phyloP scores from a whole-genome alignment of 2,888 invertebrate species.

The Pyrrhia umbra region DNA sequence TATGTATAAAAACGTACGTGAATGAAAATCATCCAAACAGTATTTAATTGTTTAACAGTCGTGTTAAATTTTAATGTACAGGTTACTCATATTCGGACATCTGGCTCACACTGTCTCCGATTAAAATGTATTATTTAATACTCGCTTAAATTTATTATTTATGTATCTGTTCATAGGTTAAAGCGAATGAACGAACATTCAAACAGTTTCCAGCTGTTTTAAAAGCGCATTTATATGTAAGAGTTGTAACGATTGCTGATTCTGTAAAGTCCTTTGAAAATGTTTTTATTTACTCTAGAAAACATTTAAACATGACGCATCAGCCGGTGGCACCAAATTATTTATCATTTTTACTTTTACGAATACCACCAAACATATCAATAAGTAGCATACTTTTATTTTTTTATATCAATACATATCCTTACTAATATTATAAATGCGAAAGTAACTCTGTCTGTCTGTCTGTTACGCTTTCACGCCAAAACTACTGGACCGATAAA shows the following conservation, averaged over 20 bases:
- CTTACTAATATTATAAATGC: too few relatives aligned
- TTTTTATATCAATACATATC: too few relatives aligned
- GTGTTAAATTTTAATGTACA: constrained; percentile 10
- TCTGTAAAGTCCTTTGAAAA: constrained; percentile 5
- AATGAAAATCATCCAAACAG: background rate
- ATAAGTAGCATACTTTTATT: too few relatives aligned
- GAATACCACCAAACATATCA: too few relatives aligned
- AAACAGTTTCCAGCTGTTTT: constrained; percentile 25
- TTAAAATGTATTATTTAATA: constrained; percentile 8
- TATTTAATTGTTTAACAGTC: background rate
- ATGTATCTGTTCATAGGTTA: constrained; percentile 21
- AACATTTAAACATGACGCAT: constrained; percentile 3
- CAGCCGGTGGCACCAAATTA: too few relatives aligned
- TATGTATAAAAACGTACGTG: too few relatives aligned
- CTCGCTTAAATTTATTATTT: constrained; percentile 38
- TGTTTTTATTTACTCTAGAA: constrained; percentile 22
- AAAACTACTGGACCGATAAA: too few relatives aligned
- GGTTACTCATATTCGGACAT: background rate
- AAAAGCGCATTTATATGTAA: constrained; percentile 30
- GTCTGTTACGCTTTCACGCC: too few relatives aligned
- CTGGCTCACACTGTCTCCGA: constrained; percentile 16
- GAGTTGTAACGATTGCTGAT: constrained; percentile 24
- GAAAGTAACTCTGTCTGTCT: too few relatives aligned
- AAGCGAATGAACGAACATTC: constrained; percentile 35
- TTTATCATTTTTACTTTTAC: too few relatives aligned